Conservation (phyloP, 2,888 invertebrate species). For the Siphlonurus alternatus region DNA sequence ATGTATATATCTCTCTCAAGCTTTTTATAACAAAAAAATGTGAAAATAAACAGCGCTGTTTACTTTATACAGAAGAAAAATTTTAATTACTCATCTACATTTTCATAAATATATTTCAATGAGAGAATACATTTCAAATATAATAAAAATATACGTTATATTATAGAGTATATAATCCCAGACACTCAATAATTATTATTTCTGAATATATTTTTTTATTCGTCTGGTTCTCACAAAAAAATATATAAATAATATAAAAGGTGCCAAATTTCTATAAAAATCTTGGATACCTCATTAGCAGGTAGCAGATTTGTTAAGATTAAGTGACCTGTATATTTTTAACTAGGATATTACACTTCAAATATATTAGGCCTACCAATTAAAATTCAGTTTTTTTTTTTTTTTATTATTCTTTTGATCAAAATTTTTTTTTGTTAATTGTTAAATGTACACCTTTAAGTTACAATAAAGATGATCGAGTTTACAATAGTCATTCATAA, state of each 20-base stretch:
- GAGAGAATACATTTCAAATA: not conserved
- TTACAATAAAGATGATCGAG: too few relatives aligned
- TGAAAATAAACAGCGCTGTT: not conserved
- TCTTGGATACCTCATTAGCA: not conserved
- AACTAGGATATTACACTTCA: not conserved
- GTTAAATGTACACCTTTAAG: too few relatives aligned
- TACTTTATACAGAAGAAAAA: not conserved
- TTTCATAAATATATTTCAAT: not conserved
- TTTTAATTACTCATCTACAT: conserved; percentile 3
- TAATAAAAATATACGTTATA: not conserved
- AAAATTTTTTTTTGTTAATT: too few relatives aligned
- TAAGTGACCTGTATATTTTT: not conserved
- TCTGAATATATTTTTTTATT: not conserved
- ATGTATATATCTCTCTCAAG: not conserved
- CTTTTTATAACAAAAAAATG: not conserved
- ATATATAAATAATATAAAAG: not conserved
- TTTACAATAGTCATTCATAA: too few relatives aligned
- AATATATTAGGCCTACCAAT: not conserved
- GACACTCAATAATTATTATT: too few relatives aligned
- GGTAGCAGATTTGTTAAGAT: not conserved
- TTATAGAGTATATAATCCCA: too few relatives aligned
- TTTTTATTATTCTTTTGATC: not conserved
- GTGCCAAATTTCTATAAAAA: not conserved
- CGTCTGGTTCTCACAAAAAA: not conserved
- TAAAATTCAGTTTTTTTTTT: not conserved